A percentile compares a stretch with the other conserved stretches of the same genome.
These are phyloP conservation scores for Lepidotrigona ventralis DNA, from an alignment of 1,140 invertebrate species.

Conservation along the genomic window DNA sequence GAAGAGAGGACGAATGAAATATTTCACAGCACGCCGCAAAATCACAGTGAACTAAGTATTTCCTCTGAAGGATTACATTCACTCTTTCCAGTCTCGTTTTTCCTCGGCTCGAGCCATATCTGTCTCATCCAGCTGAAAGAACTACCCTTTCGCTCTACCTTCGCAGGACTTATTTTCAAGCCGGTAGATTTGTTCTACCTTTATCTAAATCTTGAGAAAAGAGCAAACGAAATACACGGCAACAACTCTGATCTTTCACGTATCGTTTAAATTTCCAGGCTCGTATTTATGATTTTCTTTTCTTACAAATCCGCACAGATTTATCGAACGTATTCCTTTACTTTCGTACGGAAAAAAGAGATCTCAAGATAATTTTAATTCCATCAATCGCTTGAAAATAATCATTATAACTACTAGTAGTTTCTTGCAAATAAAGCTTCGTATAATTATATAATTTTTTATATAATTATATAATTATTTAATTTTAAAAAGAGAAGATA, in stretches of 20 bases:
- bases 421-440: too few relatives aligned
- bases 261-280: background rate
- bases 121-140: background rate
- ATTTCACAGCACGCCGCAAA: background rate
- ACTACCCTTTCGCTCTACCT: background rate
- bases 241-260: background rate
- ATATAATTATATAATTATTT: too few relatives aligned
- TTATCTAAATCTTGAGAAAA: background rate
- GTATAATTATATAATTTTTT: too few relatives aligned
- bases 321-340: too few relatives aligned
- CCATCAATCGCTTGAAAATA: too few relatives aligned
- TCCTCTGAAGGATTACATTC: background rate
- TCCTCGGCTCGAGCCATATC: too few relatives aligned
- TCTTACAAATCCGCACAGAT: too few relatives aligned
- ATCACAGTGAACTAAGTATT: background rate
- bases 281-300: too few relatives aligned
- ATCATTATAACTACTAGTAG: too few relatives aligned
- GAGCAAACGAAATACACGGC: background rate
- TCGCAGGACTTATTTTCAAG: background rate
- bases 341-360: too few relatives aligned
- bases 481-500: too few relatives aligned
- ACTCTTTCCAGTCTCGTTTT: background rate
- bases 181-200: background rate
- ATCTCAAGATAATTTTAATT: too few relatives aligned
- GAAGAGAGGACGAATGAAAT: background rate